phyloP scores from a whole-genome alignment of 53 echinoderm and acorn worm species.

The Arbacia lixula region DNA sequence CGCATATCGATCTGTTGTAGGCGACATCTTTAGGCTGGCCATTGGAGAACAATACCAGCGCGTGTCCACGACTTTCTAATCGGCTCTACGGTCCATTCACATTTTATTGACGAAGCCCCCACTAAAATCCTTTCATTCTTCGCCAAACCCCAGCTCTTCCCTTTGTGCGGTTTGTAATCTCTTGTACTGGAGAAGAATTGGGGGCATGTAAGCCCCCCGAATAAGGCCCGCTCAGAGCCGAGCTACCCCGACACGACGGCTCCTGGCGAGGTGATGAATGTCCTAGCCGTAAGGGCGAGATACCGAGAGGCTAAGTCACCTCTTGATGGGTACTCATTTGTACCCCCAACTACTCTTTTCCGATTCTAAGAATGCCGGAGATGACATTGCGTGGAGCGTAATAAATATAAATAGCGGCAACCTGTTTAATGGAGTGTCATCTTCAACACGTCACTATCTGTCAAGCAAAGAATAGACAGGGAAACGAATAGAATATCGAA shows the following conservation, averaged over 20 bases:
- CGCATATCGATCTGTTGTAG: slow-evolving; percentile 47
- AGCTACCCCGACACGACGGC: not conserved
- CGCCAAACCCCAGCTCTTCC: slow-evolving; percentile 3
- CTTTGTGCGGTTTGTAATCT: slow-evolving; percentile 52
- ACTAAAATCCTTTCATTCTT: not conserved
- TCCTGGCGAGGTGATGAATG: not conserved
- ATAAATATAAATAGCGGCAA: no score
- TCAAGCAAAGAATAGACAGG: no score
- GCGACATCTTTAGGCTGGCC: slow-evolving; percentile 44
- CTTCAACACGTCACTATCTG: no score
- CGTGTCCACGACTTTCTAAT: slow-evolving; percentile 43
- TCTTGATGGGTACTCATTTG: no score
- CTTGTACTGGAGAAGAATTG: slow-evolving; percentile 27
- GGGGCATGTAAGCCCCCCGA: not conserved
- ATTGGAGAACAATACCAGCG: slow-evolving; percentile 29
- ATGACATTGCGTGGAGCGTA: no score
- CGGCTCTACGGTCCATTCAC: slow-evolving; percentile 14
- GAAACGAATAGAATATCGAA: no score
- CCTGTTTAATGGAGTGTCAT: no score
- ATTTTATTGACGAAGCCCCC: slow-evolving; percentile 20
- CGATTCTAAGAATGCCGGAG: no score
- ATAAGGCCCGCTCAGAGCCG: not conserved
- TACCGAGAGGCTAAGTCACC: not conserved
- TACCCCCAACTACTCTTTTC: no score
- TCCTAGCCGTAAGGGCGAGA: not conserved